Evolutionary conservation across 2,113 vertebrate species (phyloP), one percentile per base, ranked within the genome.

Genomic region (Toxotes jaculatrix): DNA sequence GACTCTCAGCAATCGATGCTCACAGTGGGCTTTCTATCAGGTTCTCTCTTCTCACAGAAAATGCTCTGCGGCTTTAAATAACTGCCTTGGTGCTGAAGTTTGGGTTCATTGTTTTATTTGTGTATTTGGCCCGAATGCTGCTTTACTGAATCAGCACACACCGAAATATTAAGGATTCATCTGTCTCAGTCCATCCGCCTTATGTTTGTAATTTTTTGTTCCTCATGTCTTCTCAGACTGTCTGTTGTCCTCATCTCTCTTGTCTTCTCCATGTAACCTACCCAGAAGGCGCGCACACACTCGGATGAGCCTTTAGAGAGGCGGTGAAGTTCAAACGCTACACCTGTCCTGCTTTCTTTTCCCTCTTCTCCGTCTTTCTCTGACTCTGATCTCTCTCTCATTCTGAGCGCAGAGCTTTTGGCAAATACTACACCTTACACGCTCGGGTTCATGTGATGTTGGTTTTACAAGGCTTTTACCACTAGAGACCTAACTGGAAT

Each of bases 201-300:
- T 40, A 55, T 17, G 17, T 69, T 60, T 64, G 4, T 31, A 6
- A 11, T 11, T 43, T 32, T 38, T 63, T 43, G 42, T 42, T 40
- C 9, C 78, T 59, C 1, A 3, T 43, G 62, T 57, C 21, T 38
- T 45, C 47, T 82, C 32, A 7, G 11, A 53, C 57, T 79, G 47
- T 65, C 72, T 70, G 64, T 73, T 55, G 53, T 83, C 67, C 79
- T 81, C 60, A 56, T 40, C 74, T 81, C 60, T 82, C 56, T 65
- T 19, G 53, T 77, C 65, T 66, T 80, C 64, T 71, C 17, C 47
- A 78, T 53, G 43, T 89, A 90, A 93, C 88, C 87, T 90, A 84
- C 88, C 90, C 88, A 85, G 79, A 85, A 88, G 91, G 88, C 56
- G 1, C 31, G n/a, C 36, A 31, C 45, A 36, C 53, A 64, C 51